Percentiles rank a stretch among this genome's conserved stretches.
Evolutionary conservation across 2,797 vertebrate species (phyloP).

Genomic region (Ctenopoma multispine): DNA sequence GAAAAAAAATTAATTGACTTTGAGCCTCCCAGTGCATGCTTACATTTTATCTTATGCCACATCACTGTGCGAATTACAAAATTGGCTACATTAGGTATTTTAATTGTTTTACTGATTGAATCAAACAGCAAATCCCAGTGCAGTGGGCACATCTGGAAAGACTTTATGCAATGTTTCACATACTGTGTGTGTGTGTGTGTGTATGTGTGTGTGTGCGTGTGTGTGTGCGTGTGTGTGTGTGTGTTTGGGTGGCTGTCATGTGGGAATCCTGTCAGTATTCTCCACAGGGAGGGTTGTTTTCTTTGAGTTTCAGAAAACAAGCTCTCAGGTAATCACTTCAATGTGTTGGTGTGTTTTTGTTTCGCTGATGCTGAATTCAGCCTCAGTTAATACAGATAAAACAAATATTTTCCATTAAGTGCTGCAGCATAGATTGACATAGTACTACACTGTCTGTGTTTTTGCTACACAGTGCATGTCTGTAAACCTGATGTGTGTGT

Average conservation of each 20-base stretch:
- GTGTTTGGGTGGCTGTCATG: slow-evolving; percentile 63
- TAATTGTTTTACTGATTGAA: slow-evolving; percentile 3
- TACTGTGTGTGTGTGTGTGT: slow-evolving; percentile 38
- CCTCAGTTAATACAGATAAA: slow-evolving; percentile 2
- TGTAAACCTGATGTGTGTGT: slow-evolving; percentile 3
- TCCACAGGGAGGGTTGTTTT: slow-evolving; percentile 76
- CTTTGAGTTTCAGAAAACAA: slow-evolving; percentile 71
- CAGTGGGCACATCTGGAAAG: slow-evolving; percentile 83
- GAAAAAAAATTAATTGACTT: not conserved
- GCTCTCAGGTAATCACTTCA: slow-evolving; percentile 80
- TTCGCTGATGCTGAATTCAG: slow-evolving; percentile 11
- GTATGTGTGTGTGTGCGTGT: slow-evolving; percentile 25
- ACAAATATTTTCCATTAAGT: slow-evolving; percentile 1
- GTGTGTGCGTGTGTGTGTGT: slow-evolving; percentile 36
- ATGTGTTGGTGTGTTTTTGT: slow-evolving; percentile 60
- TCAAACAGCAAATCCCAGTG: slow-evolving; percentile 31
- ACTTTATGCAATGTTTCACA: slow-evolving; percentile 63
- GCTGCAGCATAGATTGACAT: not conserved
- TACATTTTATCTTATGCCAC: not conserved
- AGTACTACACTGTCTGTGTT: slow-evolving; percentile 1
- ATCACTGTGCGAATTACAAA: not conserved
- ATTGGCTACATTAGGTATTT: not conserved
- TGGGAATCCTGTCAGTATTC: slow-evolving; percentile 79
- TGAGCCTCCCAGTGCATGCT: not conserved
- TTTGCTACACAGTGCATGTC: not conserved